Base-by-base conservation (phyloP, 1,140 invertebrate species). In the Lasaia peninsularis region DNA sequence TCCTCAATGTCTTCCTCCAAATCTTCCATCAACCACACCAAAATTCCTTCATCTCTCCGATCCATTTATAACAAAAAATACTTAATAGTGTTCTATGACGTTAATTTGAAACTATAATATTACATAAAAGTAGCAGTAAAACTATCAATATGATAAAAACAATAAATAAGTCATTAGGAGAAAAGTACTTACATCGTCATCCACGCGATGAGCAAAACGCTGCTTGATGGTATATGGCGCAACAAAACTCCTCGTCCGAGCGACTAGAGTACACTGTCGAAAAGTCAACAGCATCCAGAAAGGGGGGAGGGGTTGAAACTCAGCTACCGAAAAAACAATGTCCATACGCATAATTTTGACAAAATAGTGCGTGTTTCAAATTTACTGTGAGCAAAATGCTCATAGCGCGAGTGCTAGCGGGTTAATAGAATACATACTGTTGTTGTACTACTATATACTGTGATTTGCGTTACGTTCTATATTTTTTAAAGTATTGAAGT, bases 391-490 rank as follows among this genome's bases (percentile, higher is more conserved):
- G 59, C 35, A 40, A 65, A 65, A 65, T 65, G 56, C 63, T 65
- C 51, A 60, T 60, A 60, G 63, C 63, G 63, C 63, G 37, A 60
- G 54, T 65, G 55, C 58, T 65, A 59, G 63, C 59, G 63, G 59
- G 53, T 65, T 65, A 65, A 65, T n/a, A n/a, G n/a, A n/a, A n/a
- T n/a, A n/a, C n/a, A n/a, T n/a, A n/a, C n/a, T n/a, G n/a, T n/a
- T n/a, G n/a, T n/a, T n/a, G n/a, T n/a, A n/a, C n/a, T n/a, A n/a
- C n/a, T n/a, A n/a, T n/a, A n/a, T n/a, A n/a, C n/a, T n/a, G n/a
- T n/a, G n/a, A n/a, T n/a, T n/a, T n/a, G n/a, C n/a, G n/a, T n/a
- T n/a, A n/a, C n/a, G n/a, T n/a, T n/a, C n/a, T n/a, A n/a, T n/a
- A n/a, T n/a, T n/a, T n/a, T n/a, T n/a, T n/a, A n/a, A n/a, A n/a